These are phyloP conservation scores for Auanema sp. DNA, from an alignment of 2,888 invertebrate species.

Conservation along the genomic window DNA sequence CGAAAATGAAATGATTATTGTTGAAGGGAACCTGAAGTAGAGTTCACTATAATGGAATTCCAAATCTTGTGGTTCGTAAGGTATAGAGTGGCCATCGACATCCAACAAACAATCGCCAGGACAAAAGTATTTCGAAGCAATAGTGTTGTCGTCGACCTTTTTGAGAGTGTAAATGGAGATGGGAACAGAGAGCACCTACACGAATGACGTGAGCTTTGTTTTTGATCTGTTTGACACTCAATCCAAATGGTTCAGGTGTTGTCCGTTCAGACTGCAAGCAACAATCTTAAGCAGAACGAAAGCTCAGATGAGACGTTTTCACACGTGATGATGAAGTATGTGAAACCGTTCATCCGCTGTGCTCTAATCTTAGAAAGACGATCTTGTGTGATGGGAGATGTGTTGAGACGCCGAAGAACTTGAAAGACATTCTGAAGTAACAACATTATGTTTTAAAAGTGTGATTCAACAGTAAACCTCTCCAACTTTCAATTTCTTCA, in stretches of 20 bases:
- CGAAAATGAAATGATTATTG: background rate
- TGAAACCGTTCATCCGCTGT: conserved; percentile 16
- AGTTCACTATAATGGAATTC: conserved; percentile 13
- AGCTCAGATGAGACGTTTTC: conserved; percentile 4
- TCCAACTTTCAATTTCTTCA: too few relatives aligned
- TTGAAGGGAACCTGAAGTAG: conserved; percentile 13
- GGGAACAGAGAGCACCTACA: background rate
- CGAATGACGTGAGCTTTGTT: conserved; percentile 16
- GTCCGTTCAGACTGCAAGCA: background rate
- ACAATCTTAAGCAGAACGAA: background rate
- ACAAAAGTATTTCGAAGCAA: conserved; percentile 16
- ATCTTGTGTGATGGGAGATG: too few relatives aligned
- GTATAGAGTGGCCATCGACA: conserved; percentile 14
- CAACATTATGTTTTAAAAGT: too few relatives aligned
- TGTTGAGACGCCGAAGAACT: too few relatives aligned
- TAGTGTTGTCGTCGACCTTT: conserved; percentile 12
- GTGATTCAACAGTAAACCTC: too few relatives aligned
- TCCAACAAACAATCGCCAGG: conserved; percentile 18
- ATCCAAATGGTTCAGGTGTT: conserved; percentile 9
- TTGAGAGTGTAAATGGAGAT: too few relatives aligned
- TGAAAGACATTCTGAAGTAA: too few relatives aligned
- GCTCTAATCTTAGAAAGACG: conserved; percentile 9
- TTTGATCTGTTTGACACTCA: conserved; percentile 6
- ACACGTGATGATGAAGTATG: conserved; percentile 14
- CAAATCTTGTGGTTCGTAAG: conserved; percentile 9